Evolutionary conservation across 2,797 vertebrate species (phyloP).

Genomic region (Xiphorhynchus erythropygius): DNA sequence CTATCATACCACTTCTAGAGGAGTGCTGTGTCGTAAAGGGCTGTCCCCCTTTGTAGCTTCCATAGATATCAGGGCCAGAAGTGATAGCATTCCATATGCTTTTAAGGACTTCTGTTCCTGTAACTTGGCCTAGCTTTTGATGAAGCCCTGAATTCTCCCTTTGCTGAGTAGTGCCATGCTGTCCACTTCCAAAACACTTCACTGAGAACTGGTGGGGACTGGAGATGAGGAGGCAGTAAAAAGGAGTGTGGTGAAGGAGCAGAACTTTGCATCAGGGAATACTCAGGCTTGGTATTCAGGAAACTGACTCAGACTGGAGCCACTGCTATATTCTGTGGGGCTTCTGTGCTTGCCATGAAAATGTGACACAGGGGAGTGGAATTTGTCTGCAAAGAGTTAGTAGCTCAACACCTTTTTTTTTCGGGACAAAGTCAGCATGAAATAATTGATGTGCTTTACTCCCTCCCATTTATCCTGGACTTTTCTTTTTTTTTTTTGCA

Average conservation of each 20-base stretch:
- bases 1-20: background rate
- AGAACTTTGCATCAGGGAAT: rapidly evolving
- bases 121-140: background rate
- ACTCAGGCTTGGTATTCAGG: background rate
- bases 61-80: background rate
- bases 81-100: too few relatives aligned
- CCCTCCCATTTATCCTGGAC: background rate
- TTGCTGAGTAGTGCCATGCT: background rate
- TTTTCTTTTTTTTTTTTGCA: background rate
- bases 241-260: background rate
- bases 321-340: rapidly evolving
- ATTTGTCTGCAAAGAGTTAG: background rate
- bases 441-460: background rate
- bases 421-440: background rate
- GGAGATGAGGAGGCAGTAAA: rapidly evolving
- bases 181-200: rapidly evolving
- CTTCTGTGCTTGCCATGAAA: background rate
- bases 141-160: rapidly evolving
- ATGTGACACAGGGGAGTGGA: background rate
- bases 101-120: background rate
- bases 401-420: background rate
- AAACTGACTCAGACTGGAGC: background rate
- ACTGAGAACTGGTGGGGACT: background rate
- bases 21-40: background rate
- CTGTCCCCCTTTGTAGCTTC: background rate